phyloP scores from a whole-genome alignment of 2,113 vertebrate species.

The Tor tambroides region DNA sequence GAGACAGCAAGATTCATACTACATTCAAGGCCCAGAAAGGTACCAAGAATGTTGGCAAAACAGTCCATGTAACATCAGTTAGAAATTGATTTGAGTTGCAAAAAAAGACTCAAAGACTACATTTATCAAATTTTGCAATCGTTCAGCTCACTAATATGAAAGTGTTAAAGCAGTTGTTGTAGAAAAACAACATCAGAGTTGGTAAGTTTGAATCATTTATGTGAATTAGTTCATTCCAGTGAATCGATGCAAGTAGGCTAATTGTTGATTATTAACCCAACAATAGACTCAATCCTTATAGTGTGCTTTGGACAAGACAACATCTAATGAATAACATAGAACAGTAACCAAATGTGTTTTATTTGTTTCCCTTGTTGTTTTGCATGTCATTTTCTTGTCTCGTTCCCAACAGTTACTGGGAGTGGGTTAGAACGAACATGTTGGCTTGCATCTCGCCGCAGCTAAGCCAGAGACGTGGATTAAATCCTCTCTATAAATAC shows the following conservation, averaged over 20 bases:
- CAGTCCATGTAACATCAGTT: no score
- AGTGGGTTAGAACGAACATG: background rate
- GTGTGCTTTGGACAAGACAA: background rate
- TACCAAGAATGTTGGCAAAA: no score
- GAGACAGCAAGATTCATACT: no score
- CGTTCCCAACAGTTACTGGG: constrained; percentile 23
- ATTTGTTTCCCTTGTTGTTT: constrained; percentile 7
- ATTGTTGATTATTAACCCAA: background rate
- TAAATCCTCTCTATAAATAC: constrained; percentile 61
- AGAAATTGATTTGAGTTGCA: no score
- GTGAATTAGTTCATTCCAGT: background rate
- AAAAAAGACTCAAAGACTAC: no score
- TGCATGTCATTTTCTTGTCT: constrained; percentile 20
- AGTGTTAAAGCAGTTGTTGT: no score
- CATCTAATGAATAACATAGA: background rate
- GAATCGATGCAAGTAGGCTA: background rate
- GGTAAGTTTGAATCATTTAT: background rate
- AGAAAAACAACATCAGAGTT: no score
- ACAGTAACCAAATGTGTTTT: background rate
- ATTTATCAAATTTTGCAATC: no score
- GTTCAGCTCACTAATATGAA: no score
- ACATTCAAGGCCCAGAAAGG: no score
- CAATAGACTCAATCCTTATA: background rate
- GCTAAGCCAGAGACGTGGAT: constrained; percentile 47
- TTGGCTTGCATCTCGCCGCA: constrained; percentile 27